Evolutionary conservation across 1,140 invertebrate species (phyloP).

Genomic region (Drosophila pandora): DNA sequence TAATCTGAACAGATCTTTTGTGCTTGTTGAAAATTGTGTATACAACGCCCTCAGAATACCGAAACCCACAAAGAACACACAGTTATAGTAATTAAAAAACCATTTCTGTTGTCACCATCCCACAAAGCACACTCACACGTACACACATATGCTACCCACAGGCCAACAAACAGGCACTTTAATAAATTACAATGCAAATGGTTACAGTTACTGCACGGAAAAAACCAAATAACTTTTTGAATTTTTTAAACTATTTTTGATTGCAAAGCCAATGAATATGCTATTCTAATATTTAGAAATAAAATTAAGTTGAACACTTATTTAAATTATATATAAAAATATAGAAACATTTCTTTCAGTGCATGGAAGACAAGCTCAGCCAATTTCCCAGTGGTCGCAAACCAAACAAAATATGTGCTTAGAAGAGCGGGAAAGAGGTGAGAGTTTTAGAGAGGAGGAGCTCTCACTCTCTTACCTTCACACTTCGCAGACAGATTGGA

Average conservation of each 20-base stretch:
- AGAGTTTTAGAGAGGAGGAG: slow-evolving; percentile 5
- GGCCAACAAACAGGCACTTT: slow-evolving; percentile 25
- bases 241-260: not conserved
- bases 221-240: slow-evolving; percentile 6
- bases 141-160: slow-evolving; percentile 5
- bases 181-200: slow-evolving; percentile 42
- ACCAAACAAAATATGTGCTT: slow-evolving; percentile 48
- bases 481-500: slow-evolving; percentile 11
- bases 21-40: slow-evolving; percentile 43
- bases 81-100: slow-evolving; percentile 63
- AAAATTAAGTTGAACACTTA: too few relatives aligned
- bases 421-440: not conserved
- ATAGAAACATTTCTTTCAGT: not conserved
- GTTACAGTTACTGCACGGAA: slow-evolving; percentile 10
- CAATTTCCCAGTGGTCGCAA: slow-evolving; percentile 47
- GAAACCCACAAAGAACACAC: slow-evolving; percentile 37
- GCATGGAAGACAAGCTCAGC: slow-evolving; percentile 19
- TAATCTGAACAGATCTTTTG: slow-evolving; percentile 58
- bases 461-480: not conserved
- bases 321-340: not conserved
- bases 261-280: not conserved
- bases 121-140: slow-evolving; percentile 3
- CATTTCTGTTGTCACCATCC: slow-evolving; percentile 55
- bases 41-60: slow-evolving; percentile 41
- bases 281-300: too few relatives aligned